Percentiles rank a stretch among this genome's conserved stretches.
Conservation (phyloP, 2,113 vertebrate genomes). For the Crotalus tigris region DNA sequence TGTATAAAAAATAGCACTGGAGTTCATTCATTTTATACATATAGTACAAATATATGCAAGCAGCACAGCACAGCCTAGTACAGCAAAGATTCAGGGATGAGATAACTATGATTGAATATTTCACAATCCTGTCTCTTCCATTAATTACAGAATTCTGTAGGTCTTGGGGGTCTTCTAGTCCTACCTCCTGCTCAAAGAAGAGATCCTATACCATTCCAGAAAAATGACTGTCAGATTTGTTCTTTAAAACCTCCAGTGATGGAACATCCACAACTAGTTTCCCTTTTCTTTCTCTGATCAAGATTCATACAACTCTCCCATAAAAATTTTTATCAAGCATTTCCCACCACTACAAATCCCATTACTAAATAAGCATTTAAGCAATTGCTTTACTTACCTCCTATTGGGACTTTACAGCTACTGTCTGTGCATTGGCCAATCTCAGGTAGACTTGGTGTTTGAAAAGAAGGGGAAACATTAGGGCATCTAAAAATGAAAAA, state of each 20-base stretch:
- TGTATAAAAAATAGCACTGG: not conserved
- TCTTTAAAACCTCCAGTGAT: not conserved
- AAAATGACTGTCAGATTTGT: not conserved
- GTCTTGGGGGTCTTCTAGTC: too few relatives aligned
- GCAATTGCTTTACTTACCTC: conserved; percentile 45
- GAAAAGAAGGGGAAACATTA: conserved; percentile 46
- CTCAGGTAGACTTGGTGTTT: conserved; percentile 14
- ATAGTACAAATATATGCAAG: too few relatives aligned
- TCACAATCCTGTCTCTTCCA: not conserved
- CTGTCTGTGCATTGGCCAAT: conserved; percentile 38
- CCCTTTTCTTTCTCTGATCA: not conserved
- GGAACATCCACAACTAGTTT: not conserved
- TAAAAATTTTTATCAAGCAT: accelerated
- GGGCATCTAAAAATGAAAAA: conserved; percentile 45
- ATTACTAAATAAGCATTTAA: accelerated
- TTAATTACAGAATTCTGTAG: not conserved
- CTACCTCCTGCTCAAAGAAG: not conserved
- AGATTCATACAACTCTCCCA: not conserved
- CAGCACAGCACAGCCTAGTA: too few relatives aligned
- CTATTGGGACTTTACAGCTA: conserved; percentile 41
- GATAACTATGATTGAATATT: not conserved
- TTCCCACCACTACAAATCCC: not conserved
- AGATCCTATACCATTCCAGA: not conserved
- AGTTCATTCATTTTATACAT: not conserved
- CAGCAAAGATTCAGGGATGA: not conserved